phyloP scores from a whole-genome alignment of 92 coral and sea anemone species.

The Porites divaricata region DNA sequence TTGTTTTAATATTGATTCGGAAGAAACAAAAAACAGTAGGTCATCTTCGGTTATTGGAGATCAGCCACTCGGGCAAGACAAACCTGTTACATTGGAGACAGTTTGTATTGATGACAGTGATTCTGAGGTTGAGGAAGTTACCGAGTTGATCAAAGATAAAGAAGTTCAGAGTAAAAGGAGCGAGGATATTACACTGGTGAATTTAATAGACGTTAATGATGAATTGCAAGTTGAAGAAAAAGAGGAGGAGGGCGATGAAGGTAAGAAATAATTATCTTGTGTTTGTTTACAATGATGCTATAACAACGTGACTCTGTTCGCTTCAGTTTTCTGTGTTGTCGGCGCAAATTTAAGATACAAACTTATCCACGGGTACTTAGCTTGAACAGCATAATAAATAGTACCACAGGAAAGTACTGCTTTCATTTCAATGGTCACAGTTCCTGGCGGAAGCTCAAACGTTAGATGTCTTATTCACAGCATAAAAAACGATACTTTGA shows the following conservation, averaged over 20 bases:
- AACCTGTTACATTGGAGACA: not conserved
- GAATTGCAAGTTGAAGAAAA: not conserved
- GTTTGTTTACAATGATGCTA: not conserved
- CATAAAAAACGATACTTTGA: not conserved
- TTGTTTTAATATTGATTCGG: not conserved
- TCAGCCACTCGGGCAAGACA: not conserved
- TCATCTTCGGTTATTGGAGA: not conserved
- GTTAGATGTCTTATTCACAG: not conserved
- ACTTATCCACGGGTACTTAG: no score
- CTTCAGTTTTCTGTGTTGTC: no score
- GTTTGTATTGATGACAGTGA: constrained; percentile 25
- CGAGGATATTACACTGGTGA: not conserved
- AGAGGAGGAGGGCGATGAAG: not conserved
- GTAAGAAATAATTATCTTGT: not conserved
- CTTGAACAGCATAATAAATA: no score
- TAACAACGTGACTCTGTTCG: not conserved
- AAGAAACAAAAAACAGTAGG: not conserved
- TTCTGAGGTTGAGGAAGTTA: constrained; percentile 34
- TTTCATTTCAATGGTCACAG: not conserved
- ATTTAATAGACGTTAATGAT: not conserved
- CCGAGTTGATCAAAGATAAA: not conserved
- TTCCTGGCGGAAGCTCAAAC: not conserved
- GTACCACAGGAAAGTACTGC: not conserved
- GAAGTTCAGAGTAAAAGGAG: not conserved
- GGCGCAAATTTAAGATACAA: no score